These are phyloP conservation scores for Hydractinia symbiolongicarpus DNA, from an alignment of 30 jellyfish, hydroid and myxozoan genomes.

Conservation along the genomic window DNA sequence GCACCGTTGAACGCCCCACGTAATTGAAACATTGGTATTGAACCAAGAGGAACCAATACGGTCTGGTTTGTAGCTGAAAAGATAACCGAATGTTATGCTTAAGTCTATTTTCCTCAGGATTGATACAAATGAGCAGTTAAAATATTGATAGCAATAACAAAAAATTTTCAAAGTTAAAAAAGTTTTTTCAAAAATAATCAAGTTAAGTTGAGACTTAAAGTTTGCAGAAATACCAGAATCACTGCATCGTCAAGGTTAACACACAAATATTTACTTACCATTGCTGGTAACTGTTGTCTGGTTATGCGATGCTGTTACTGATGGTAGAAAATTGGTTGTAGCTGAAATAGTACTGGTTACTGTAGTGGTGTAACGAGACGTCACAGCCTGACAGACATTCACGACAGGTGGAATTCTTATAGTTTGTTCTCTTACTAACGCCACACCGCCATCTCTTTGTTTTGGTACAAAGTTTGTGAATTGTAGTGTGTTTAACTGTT, in stretches of 20 bases:
- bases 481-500: conserved; percentile 26
- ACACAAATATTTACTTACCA: no score
- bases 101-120: no score
- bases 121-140: no score
- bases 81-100: no score
- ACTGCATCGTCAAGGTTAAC: no score
- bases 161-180: no score
- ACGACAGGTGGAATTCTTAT: not conserved
- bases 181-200: no score
- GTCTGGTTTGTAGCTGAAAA: conserved; percentile 48
- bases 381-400: not conserved
- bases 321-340: not conserved
- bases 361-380: not conserved
- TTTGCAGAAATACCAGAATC: no score
- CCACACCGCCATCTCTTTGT: conserved; percentile 61
- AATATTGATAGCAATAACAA: no score
- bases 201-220: no score
- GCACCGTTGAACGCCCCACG: conserved; percentile 57
- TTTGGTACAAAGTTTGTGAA: conserved; percentile 83
- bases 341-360: not conserved
- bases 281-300: no score
- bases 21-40: conserved; percentile 74
- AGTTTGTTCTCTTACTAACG: conserved; percentile 61
- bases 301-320: not conserved
- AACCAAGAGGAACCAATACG: conserved; percentile 76